Evolutionary conservation across 2,797 vertebrate species (phyloP).

Genomic region (Cynopterus sphinx): DNA sequence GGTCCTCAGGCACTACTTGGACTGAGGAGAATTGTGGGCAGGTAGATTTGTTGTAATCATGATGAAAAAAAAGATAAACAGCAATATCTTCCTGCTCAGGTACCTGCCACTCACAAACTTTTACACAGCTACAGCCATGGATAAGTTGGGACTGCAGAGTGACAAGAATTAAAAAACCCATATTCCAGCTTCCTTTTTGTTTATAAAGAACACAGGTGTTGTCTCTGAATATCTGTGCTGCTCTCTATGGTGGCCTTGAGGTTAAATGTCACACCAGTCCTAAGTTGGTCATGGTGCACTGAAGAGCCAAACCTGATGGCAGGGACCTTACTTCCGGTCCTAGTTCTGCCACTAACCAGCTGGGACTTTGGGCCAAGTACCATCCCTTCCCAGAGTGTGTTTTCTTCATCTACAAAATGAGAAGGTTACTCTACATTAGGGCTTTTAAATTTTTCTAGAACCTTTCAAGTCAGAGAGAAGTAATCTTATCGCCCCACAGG

Average conservation of each 20-base stretch:
- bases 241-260: not conserved
- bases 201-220: not conserved
- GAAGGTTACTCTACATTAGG: not conserved
- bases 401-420: not conserved
- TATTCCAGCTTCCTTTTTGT: not conserved
- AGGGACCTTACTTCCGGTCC: not conserved
- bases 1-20: not conserved
- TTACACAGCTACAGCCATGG: not conserved
- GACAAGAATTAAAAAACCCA: fast-evolving
- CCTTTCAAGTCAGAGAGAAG: not conserved
- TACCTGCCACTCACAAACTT: not conserved
- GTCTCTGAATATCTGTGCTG: not conserved
- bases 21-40: not conserved
- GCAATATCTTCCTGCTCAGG: not conserved
- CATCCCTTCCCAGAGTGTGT: not conserved
- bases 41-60: not conserved
- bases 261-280: not conserved
- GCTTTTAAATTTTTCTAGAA: not conserved
- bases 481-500: not conserved
- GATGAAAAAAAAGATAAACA: not conserved
- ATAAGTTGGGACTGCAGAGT: too few relatives aligned
- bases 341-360: not conserved
- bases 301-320: not conserved
- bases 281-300: fast-evolving
- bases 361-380: not conserved